Evolutionary conservation across 2,888 invertebrate species (phyloP), one percentile per base, ranked within the genome.

Genomic region (Apodemia duryi): DNA sequence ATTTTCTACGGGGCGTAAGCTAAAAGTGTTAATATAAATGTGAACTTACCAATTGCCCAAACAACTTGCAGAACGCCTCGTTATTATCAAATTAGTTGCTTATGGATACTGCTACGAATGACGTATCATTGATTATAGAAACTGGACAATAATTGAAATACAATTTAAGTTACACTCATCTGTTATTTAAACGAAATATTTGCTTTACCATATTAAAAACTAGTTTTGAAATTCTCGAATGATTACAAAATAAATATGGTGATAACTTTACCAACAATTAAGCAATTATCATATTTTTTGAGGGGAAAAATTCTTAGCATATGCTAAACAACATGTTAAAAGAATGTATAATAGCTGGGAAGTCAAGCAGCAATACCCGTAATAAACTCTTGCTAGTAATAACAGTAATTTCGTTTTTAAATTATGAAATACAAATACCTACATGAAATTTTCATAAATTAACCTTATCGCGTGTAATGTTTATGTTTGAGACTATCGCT

Each of bases 401-500:
- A 51, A 51, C 49, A 51, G 49, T 51, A 51, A 21, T 51, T 60
- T 64, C 43, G 61, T 73, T 73, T 72, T 74, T 75, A 77, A 77
- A 75, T 78, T 75, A 76, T 78, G 73, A 77, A 83, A 79, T 77
- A 79, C 78, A 80, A 74, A 75, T 75, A 76, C 80, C 75, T 77
- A 78, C 78, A 80, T 77, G 79, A 79, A 81, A 80, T 83, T 78
- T 80, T 80, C 83, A 87, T 87, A 86, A 86, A 87, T 86, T 84
- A 77, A 73, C 81, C 81, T 86, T 87, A 88, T 88, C 88, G 86
- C 82, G 85, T 83, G 80, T 81, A 79, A 83, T 84, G 82, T 88
- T 88, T 88, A 88, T 86, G 86, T 85, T 83, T 78, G 80, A 83
- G 70, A 73, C 75, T 76, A 75, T 75, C 75, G 75, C 80, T 82